phyloP scores from a whole-genome alignment of 2,888 invertebrate genomes.

The Melanargia galathea region DNA sequence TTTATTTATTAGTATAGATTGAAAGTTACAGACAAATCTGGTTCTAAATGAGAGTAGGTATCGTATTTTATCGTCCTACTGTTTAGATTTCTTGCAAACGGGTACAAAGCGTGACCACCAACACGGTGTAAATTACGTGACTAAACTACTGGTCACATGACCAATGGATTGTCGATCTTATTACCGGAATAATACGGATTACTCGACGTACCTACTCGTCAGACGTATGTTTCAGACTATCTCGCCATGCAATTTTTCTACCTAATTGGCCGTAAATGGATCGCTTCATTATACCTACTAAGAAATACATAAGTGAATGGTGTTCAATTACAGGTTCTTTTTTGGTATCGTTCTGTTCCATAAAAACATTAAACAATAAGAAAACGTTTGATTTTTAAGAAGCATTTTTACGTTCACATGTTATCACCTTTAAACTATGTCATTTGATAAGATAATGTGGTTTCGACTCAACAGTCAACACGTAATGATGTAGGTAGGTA shows the following conservation, averaged over 20 bases:
- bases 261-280: slow-evolving; percentile 35
- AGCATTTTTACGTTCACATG: too few relatives aligned
- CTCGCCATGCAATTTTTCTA: slow-evolving; percentile 31
- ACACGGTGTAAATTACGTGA: slow-evolving; percentile 40
- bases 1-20: neutral
- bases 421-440: neutral
- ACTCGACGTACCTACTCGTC: neutral
- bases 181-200: slow-evolving; percentile 16
- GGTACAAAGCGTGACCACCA: slow-evolving; percentile 42
- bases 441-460: neutral
- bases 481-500: too few relatives aligned
- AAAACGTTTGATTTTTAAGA: neutral
- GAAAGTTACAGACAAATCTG: neutral
- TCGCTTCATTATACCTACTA: slow-evolving; percentile 25
- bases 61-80: slow-evolving; percentile 28
- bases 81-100: slow-evolving; percentile 35
- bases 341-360: slow-evolving; percentile 1
- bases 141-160: slow-evolving; percentile 5
- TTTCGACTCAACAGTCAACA: neutral
- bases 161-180: slow-evolving; percentile 26
- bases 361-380: neutral
- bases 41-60: slow-evolving; percentile 6
- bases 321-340: slow-evolving; percentile 6
- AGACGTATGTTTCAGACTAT: slow-evolving; percentile 1
- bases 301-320: slow-evolving; percentile 9